A percentile compares a stretch with the other conserved stretches of the same genome.
Conservation (phyloP, 2,888 invertebrate genomes). For the Apeira syringaria region DNA sequence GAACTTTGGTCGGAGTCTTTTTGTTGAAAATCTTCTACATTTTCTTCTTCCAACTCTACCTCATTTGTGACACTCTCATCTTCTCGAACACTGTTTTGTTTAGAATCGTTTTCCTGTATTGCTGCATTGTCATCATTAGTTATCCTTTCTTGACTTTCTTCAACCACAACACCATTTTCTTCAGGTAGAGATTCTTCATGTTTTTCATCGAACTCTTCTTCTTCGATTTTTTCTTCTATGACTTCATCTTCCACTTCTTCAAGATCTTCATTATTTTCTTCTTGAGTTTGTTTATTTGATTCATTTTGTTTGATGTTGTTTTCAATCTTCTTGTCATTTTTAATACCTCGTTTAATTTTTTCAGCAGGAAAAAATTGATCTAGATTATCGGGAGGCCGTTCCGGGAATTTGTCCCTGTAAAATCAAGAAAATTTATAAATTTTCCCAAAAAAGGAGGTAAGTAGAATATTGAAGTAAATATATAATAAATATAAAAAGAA, state of each 20-base stretch:
- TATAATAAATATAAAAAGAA: too few species aligned
- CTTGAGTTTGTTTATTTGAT: constrained; percentile 14
- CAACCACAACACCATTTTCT: neutral
- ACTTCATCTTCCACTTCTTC: constrained; percentile 8
- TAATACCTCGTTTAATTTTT: constrained; percentile 1
- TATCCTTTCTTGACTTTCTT: constrained; percentile 2
- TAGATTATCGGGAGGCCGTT: constrained; percentile 28
- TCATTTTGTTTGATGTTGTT: constrained; percentile 4
- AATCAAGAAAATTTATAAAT: neutral
- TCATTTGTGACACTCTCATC: neutral
- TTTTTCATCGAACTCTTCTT: neutral
- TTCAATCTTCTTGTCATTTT: constrained; percentile 30
- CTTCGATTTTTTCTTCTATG: neutral
- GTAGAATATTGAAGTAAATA: too few species aligned
- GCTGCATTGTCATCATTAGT: neutral
- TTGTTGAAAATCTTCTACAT: neutral
- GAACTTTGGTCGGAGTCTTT: constrained; percentile 14
- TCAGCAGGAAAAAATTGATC: constrained; percentile 12
- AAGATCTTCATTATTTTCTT: constrained; percentile 1
- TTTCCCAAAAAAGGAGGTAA: too few species aligned
- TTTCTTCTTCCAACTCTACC: neutral
- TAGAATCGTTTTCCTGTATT: neutral
- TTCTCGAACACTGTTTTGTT: too few species aligned
- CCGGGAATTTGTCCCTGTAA: constrained; percentile 53
- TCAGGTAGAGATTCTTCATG: too few species aligned